Base-by-base conservation (phyloP, 2,113 vertebrate genomes). In the Chrysemys picta region DNA sequence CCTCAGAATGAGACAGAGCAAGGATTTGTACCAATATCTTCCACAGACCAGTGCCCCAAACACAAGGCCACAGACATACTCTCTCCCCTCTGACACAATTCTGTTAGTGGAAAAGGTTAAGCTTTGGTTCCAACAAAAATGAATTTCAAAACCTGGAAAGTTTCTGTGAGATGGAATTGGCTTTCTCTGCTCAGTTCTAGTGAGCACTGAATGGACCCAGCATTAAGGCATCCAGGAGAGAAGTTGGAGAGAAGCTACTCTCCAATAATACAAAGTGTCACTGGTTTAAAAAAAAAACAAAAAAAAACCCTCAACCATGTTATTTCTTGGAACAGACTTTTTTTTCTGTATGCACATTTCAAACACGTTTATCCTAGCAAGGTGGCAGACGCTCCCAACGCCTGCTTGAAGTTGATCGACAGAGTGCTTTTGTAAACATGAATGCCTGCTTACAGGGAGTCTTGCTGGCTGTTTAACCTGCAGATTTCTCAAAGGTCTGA, bases 251-350 rank as follows among this genome's bases (percentile, higher is more conserved):
- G 16, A 82, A 4, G n/a, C 76, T 42, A 6, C 1, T 29, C 1
- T 25, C 49, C 6, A 72, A 22, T 69, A 47, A 56, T 11, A 16
- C 42, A 24, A 52, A 81, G 6, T 87, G 80, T 4, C 21, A 24
- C 3, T 45, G 22, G 57, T 22, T 89, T 91, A n/a, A 89, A 88
- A 80, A 38, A n/a, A 7, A 79, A 12, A 29, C 1, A 89, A 88
- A 80, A 38, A n/a, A 7, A 79, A 12, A 29, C 1, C n/a, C 0
- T 0, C 25, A 85, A 29, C 9, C 78, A 3, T 25, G 50, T 6
- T 0, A 0, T 0, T 47, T 62, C 38, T 62, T 76, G 13, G 29
- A 90, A 93, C 47, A 1, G 53, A 7, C 0, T 42, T 1, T 82
- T 82, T 88, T 42, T 80, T 82, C 83, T 82, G 1, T 31, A 56